phyloP scores from a whole-genome alignment of 2,888 invertebrate species.

The Anthrax anthrax region DNA sequence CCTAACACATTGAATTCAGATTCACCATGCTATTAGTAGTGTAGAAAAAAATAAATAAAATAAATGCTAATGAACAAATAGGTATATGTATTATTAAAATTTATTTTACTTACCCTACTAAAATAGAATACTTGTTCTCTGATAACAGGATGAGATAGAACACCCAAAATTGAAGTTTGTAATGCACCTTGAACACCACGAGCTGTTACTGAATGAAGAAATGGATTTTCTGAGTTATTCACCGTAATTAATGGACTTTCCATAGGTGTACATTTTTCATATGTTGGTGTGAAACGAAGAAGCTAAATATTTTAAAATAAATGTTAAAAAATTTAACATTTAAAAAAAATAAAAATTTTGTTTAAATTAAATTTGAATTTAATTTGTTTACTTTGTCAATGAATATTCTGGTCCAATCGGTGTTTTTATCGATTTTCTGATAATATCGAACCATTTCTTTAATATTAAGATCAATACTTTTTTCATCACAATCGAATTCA shows the following conservation, averaged over 20 bases:
- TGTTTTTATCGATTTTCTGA: conserved; percentile 14
- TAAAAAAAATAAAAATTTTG: neutral
- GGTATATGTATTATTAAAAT: neutral
- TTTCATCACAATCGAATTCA: conserved; percentile 79
- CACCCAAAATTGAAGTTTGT: conserved; percentile 45
- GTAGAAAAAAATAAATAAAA: conserved; percentile 29
- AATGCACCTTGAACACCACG: conserved; percentile 20
- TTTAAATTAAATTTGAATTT: neutral
- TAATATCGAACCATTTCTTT: conserved; percentile 37
- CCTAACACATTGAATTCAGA: conserved; percentile 83
- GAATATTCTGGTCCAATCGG: conserved; percentile 16
- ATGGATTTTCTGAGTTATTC: conserved; percentile 18
- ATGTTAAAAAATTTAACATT: neutral
- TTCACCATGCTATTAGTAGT: conserved; percentile 71
- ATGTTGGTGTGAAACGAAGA: conserved; percentile 11
- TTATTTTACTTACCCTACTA: conserved; percentile 57
- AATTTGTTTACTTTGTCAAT: conserved; percentile 12
- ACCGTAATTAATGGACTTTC: conserved; percentile 18
- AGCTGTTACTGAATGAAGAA: conserved; percentile 18
- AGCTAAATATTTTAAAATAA: conserved; percentile 4
- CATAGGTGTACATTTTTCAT: conserved; percentile 16
- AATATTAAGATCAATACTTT: conserved; percentile 35
- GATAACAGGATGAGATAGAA: conserved; percentile 72
- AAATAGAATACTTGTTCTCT: conserved; percentile 77
- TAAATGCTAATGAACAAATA: neutral